Base-by-base conservation (phyloP, 2,888 invertebrate species). In the Spisula solida region DNA sequence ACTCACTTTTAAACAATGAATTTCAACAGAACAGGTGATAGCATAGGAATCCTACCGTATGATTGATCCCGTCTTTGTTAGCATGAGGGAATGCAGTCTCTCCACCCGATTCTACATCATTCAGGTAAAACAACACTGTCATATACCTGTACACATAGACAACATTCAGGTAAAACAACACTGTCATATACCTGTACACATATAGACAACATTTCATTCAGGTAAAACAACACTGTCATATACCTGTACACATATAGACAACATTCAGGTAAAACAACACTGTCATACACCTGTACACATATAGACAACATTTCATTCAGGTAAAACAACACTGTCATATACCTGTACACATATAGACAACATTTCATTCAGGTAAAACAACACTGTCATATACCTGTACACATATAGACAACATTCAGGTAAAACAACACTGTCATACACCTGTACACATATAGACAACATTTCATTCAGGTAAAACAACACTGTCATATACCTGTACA, bases 71-170 rank as follows among this genome's bases (percentile, higher is more conserved):
- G 14, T 91, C 93, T 81, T 95, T 94, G 87, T 94, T 94, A 48
- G 95, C 95, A 25, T 94, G 84, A n/a, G 94, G 95, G 85, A 95
- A 95, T 6, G 95, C 95, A 34, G 95, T 95, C 70, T 94, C 95
- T 16, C 95, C 95, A 48, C 95, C 95, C 55, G 89, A 92, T 41
- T 89, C 90, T 0, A 95, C 95, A 88, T 95, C 94, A 93, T 94
- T 95, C 79, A 95, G 92, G 86, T 95, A 95, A 85, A 95, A 95
- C 80, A 95, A 84, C 41, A 95, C 89, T n/a, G 95, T 95, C 94
- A 95, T 94, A 85, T 93, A 95, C 87, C 95, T 94, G 87, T 16
- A 92, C 89, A 75, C 31, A 79, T 4, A 29, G 18, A 34, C 4
- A 81, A 41, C 51, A 79, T 60, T 29, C 31, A 56, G 31, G 34